These are phyloP conservation scores for Stegodyphus mimosarum DNA, from an alignment of 1,140 invertebrate species.

Conservation along the genomic window DNA sequence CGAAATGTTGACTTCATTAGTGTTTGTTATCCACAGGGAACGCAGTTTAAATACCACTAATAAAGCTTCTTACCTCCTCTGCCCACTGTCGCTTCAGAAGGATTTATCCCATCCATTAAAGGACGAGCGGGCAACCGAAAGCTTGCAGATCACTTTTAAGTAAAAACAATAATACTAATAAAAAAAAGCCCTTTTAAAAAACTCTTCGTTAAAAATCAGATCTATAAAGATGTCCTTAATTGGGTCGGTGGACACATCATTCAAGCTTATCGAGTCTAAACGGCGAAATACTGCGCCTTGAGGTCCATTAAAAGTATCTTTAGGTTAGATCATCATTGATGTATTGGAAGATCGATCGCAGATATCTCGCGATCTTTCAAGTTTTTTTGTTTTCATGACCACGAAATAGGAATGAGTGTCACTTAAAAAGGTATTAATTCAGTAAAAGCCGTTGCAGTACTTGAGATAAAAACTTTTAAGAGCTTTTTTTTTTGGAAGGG, in stretches of 20 bases:
- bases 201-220: not conserved
- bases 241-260: conserved; percentile 22
- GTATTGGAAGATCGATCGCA: conserved; percentile 6
- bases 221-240: conserved; percentile 14
- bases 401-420: not conserved
- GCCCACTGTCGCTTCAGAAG: not conserved
- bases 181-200: not conserved
- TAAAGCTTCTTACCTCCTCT: not conserved
- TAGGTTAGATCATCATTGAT: not conserved
- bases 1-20: not conserved
- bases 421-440: conserved; percentile 26
- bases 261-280: conserved; percentile 38
- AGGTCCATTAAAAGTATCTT: conserved; percentile 23
- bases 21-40: not conserved
- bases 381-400: too few species aligned
- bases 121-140: not conserved
- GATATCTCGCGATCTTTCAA: not conserved
- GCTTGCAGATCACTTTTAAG: too few species aligned
- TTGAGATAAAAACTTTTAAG: too few species aligned
- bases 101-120: conserved; percentile 16
- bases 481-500: too few species aligned
- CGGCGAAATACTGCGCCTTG: not conserved
- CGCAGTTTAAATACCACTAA: conserved; percentile 3
- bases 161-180: not conserved
- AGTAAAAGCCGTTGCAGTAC: not conserved